Percentiles rank a stretch among this genome's conserved stretches.
These are phyloP conservation scores for Astreopora myriophthalma DNA, from an alignment of 64 coral and sea anemone species.

Conservation along the genomic window DNA sequence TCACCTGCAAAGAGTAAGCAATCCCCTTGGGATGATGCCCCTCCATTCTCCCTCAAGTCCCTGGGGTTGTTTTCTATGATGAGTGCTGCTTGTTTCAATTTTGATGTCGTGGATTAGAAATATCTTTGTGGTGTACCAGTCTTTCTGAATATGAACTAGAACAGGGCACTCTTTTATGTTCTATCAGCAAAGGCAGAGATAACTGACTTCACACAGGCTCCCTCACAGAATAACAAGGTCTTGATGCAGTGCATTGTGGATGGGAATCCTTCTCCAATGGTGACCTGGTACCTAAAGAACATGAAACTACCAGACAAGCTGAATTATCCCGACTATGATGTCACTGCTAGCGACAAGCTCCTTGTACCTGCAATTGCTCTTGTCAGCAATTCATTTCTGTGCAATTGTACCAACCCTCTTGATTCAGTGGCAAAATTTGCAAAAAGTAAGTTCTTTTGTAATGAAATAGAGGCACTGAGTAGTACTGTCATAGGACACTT, in stretches of 20 bases:
- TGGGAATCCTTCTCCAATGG: constrained; percentile 53
- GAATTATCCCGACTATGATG: constrained; percentile 50
- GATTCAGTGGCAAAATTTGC: constrained; percentile 53
- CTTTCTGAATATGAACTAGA: not conserved
- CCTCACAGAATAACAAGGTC: not conserved
- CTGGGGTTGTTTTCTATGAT: no score
- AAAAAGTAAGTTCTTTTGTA: constrained; percentile 39
- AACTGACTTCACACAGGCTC: constrained; percentile 37
- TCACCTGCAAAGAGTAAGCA: no score
- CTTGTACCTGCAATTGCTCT: constrained; percentile 24
- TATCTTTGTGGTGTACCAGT: no score
- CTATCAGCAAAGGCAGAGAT: constrained; percentile 51
- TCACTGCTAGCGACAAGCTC: constrained; percentile 45
- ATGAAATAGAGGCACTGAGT: no score
- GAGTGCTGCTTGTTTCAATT: no score
- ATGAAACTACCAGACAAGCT: constrained; percentile 33
- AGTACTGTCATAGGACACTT: no score
- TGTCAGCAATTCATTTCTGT: constrained; percentile 57
- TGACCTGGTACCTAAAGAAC: constrained; percentile 70
- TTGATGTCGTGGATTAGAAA: no score
- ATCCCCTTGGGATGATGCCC: no score
- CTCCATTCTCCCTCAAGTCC: no score
- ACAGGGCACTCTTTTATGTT: not conserved
- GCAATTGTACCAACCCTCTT: constrained; percentile 68
- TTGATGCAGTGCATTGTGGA: constrained; percentile 56